These are phyloP conservation scores for Ashinkailepas kermadecensis DNA, from an alignment of 2,888 invertebrate genomes.

Conservation along the genomic window DNA sequence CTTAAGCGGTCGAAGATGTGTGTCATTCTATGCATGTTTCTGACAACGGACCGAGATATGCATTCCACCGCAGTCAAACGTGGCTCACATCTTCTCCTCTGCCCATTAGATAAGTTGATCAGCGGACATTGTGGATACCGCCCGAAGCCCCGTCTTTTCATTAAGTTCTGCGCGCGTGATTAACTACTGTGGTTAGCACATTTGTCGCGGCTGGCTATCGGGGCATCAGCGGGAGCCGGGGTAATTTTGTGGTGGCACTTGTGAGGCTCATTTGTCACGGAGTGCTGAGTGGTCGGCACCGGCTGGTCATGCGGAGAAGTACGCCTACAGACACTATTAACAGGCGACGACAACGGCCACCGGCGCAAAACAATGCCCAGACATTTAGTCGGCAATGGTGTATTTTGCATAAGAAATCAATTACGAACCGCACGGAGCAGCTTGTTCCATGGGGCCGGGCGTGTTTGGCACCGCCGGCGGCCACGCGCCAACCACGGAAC, in stretches of 20 bases:
- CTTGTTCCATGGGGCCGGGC: neutral
- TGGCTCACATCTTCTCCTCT: too few relatives aligned
- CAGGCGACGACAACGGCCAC: neutral
- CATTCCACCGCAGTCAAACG: too few relatives aligned
- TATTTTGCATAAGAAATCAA: conserved; percentile 7
- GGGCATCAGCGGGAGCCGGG: neutral
- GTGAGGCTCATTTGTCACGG: neutral
- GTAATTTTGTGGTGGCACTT: neutral
- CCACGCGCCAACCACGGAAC: neutral
- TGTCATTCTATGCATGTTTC: too few relatives aligned
- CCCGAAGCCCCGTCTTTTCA: neutral
- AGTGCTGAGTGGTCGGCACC: too few relatives aligned
- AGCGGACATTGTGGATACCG: too few relatives aligned
- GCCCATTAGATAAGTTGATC: too few relatives aligned
- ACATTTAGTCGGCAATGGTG: neutral
- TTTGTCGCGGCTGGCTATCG: neutral
- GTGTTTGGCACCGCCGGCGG: neutral
- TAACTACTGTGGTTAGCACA: neutral
- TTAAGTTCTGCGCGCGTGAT: neutral
- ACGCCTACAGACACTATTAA: neutral
- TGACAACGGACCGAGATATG: too few relatives aligned
- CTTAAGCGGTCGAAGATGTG: too few relatives aligned
- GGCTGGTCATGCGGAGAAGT: neutral
- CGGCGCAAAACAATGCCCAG: neutral
- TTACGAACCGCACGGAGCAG: neutral